A percentile compares a stretch with the other conserved stretches of the same genome.
Evolutionary conservation across 2,797 vertebrate genomes (phyloP).

Genomic region (Sternotherus odoratus): DNA sequence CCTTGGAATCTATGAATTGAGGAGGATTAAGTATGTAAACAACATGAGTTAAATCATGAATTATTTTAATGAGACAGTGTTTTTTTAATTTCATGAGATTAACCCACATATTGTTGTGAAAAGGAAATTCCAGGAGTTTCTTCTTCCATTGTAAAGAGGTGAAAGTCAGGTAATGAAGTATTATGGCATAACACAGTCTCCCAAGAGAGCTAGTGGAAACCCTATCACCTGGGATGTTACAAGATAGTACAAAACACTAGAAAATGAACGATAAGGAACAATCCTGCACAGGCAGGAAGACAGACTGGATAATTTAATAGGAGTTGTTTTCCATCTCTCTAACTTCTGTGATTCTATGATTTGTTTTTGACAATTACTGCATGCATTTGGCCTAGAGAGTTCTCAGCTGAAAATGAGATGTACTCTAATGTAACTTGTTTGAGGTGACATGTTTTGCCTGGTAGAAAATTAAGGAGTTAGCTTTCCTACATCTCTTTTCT

Average conservation of each 20-base stretch:
- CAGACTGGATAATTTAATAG: background rate
- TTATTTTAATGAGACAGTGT: background rate
- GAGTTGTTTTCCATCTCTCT: background rate
- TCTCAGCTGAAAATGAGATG: conserved; percentile 30
- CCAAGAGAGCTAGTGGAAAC: background rate
- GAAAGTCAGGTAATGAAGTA: background rate
- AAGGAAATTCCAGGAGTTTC: background rate
- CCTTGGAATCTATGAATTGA: background rate
- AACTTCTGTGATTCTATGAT: background rate
- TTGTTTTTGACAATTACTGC: background rate
- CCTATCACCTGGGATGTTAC: background rate
- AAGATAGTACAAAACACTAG: background rate
- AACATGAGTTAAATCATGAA: background rate
- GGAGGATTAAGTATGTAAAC: background rate
- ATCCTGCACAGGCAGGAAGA: background rate
- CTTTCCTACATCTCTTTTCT: conserved; percentile 39
- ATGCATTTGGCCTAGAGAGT: conserved; percentile 27
- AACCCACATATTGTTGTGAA: background rate
- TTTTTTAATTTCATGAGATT: background rate
- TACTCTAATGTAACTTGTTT: conserved; percentile 33
- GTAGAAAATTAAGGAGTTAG: conserved; percentile 64
- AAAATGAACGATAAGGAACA: background rate
- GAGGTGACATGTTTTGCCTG: conserved; percentile 3
- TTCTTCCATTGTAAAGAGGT: background rate
- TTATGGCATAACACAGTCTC: background rate